Evolutionary conservation across 2,888 invertebrate genomes (phyloP).

Genomic region (Melieria omissa): DNA sequence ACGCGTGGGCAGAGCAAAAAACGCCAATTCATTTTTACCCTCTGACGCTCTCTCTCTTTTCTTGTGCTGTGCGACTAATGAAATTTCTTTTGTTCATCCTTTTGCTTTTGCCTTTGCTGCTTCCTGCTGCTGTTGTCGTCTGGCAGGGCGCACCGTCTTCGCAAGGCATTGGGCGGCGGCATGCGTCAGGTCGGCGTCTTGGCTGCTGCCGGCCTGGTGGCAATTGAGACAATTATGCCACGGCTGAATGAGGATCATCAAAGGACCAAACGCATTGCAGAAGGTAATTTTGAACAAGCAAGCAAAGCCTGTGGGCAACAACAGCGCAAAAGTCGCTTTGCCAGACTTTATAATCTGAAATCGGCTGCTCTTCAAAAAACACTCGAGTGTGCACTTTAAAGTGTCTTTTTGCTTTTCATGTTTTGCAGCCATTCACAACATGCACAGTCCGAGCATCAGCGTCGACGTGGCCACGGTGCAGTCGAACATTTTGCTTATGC

Average conservation of each 20-base stretch:
- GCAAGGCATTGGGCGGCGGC: slow-evolving; percentile 93
- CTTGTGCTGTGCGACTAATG: slow-evolving; percentile 2
- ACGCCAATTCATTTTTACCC: not conserved
- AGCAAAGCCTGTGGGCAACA: too few species aligned
- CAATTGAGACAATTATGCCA: slow-evolving; percentile 82
- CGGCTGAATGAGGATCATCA: slow-evolving; percentile 80
- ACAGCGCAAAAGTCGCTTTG: too few species aligned
- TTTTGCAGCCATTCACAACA: slow-evolving; percentile 68
- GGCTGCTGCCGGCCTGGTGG: slow-evolving; percentile 89
- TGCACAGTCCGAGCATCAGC: slow-evolving; percentile 71
- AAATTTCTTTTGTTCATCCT: not conserved
- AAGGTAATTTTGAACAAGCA: slow-evolving; percentile 68
- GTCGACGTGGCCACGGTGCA: slow-evolving; percentile 75
- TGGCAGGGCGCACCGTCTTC: slow-evolving; percentile 77
- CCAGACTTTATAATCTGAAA: too few species aligned
- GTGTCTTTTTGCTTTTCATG: slow-evolving; percentile 7
- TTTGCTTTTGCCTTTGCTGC: not conserved
- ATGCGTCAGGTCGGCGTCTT: slow-evolving; percentile 93
- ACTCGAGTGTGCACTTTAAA: too few species aligned
- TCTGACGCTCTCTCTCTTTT: not conserved
- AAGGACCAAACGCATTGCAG: slow-evolving; percentile 74
- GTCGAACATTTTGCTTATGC: slow-evolving; percentile 81
- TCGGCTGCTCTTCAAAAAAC: too few species aligned
- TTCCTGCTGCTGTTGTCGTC: slow-evolving; percentile 13
- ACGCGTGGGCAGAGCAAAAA: too few species aligned